Evolutionary conservation across 2,113 vertebrate species (phyloP).

Genomic region (Clarias gariepinus): DNA sequence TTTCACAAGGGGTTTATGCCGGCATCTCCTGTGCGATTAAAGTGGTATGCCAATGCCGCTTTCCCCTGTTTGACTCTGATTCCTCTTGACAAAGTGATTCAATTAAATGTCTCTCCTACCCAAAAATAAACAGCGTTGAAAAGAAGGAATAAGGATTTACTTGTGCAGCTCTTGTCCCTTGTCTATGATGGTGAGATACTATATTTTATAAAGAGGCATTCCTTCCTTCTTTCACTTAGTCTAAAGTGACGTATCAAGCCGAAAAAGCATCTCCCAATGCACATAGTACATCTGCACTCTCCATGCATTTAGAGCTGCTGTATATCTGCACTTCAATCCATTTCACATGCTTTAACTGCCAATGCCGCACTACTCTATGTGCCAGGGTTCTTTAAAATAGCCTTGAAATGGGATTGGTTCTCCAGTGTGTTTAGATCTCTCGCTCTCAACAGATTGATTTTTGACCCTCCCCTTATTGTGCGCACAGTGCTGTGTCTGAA

Average conservation of each 20-base stretch:
- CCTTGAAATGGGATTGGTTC: constrained; percentile 37
- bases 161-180: constrained; percentile 43
- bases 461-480: constrained; percentile 46
- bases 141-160: constrained; percentile 49
- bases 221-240: background rate
- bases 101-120: constrained; percentile 63
- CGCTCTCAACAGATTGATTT: constrained; percentile 55
- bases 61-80: constrained; percentile 42
- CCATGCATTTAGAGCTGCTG: constrained; percentile 4
- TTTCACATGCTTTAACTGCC: constrained; percentile 30
- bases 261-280: background rate
- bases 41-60: constrained; percentile 56
- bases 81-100: constrained; percentile 67
- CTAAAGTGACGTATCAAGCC: constrained; percentile 9
- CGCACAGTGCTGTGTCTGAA: constrained; percentile 62
- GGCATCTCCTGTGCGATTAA: constrained; percentile 69
- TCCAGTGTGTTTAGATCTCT: constrained; percentile 47
- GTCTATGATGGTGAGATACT: background rate
- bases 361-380: constrained; percentile 50
- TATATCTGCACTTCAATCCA: constrained; percentile 26
- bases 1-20: constrained; percentile 65
- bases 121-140: constrained; percentile 60
- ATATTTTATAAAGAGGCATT: background rate
- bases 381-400: constrained; percentile 30
- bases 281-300: background rate